Evolutionary conservation across 2,797 vertebrate genomes (phyloP).

Genomic region (Mormyrus hasselquistii): DNA sequence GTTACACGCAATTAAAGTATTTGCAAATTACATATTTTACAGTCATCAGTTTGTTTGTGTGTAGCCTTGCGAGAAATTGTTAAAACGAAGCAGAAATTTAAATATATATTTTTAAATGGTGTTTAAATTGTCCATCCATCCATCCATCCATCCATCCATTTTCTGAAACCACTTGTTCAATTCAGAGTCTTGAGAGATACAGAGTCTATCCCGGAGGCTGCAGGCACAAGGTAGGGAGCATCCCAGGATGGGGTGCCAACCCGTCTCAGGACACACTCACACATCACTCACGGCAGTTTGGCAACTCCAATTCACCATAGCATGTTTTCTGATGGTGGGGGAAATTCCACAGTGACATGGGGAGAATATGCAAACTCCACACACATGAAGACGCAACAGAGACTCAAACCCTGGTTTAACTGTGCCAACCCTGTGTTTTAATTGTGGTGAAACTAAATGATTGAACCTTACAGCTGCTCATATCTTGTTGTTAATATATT

Average conservation of each 20-base stretch:
- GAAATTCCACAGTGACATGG: neutral
- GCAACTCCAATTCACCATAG: neutral
- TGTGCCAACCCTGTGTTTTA: neutral
- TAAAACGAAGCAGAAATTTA: neutral
- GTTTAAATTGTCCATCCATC: neutral
- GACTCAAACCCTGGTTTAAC: neutral
- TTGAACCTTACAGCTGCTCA: neutral
- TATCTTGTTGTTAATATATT: neutral
- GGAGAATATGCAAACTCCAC: neutral
- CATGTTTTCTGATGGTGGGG: neutral
- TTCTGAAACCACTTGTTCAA: neutral
- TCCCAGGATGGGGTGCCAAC: neutral
- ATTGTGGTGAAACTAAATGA: neutral
- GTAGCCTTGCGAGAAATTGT: neutral
- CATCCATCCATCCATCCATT: neutral
- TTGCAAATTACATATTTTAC: neutral
- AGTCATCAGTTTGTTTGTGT: neutral
- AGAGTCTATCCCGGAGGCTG: neutral
- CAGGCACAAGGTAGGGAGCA: neutral
- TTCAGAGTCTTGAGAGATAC: neutral
- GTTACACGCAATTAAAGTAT: neutral
- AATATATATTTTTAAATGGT: neutral
- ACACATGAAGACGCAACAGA: neutral
- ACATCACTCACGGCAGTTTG: neutral
- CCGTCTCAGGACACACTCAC: neutral